Percentiles rank a stretch among this genome's conserved stretches.
Conservation (phyloP, 2,797 vertebrate genomes). For the Phalloptychus januarius region DNA sequence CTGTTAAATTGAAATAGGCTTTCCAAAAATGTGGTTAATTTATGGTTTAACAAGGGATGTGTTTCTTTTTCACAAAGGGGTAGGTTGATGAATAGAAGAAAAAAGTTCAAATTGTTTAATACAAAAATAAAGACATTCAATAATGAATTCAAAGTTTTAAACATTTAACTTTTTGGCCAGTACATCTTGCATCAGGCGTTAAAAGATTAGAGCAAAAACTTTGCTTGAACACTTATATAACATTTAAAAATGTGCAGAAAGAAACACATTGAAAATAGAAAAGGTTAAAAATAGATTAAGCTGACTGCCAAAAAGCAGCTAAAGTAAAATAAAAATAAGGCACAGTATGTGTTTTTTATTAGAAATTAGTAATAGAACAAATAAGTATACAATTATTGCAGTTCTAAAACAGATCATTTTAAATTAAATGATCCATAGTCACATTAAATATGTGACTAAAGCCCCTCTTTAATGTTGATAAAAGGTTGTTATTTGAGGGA, state of each 20-base stretch:
- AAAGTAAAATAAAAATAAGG: not conserved
- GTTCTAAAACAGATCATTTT: not conserved
- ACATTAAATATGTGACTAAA: slow-evolving; percentile 5
- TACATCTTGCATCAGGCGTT: not conserved
- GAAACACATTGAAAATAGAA: not conserved
- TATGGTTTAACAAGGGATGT: not conserved
- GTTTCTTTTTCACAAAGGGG: not conserved
- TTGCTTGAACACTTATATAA: not conserved
- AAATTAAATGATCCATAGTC: not conserved
- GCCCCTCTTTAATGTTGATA: slow-evolving; percentile 10
- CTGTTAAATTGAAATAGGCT: not conserved
- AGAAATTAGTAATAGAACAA: not conserved
- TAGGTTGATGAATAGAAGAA: not conserved
- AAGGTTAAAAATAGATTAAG: not conserved
- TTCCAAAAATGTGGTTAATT: not conserved
- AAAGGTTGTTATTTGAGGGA: slow-evolving; percentile 18
- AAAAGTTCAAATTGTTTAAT: not conserved
- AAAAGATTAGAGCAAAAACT: not conserved
- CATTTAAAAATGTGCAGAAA: slow-evolving; percentile 4
- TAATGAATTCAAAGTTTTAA: not conserved
- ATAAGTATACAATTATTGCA: not conserved
- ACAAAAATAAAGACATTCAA: not conserved
- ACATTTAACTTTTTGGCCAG: not conserved
- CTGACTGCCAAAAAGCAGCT: not conserved
- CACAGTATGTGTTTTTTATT: not conserved